Percentiles rank a stretch among this genome's conserved stretches.
phyloP scores from a whole-genome alignment of 1,140 invertebrate species.

The Thaumatotibia leucotreta region DNA sequence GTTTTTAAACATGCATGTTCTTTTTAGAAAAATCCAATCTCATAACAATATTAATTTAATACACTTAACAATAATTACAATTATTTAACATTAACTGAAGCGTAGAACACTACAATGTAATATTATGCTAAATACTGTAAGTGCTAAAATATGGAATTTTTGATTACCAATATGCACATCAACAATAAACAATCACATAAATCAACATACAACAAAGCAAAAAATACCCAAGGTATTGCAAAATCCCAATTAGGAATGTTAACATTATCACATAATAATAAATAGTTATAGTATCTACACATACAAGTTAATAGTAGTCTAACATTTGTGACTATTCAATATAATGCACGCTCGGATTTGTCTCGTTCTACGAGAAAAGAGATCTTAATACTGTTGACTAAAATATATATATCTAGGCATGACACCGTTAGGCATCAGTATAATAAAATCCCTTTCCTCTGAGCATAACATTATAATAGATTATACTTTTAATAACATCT shows the following conservation, averaged over 20 bases:
- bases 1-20: too few species aligned
- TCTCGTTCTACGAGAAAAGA: background rate
- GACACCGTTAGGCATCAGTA: background rate
- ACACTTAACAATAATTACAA: background rate
- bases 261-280: constrained; percentile 4
- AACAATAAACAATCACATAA: background rate
- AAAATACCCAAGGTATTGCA: background rate
- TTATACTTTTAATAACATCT: background rate
- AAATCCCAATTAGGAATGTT: constrained; percentile 1
- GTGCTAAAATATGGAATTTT: background rate
- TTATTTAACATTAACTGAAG: background rate
- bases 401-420: background rate
- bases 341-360: background rate
- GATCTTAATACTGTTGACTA: background rate
- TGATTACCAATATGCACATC: background rate
- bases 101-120: background rate
- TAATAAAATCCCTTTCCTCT: background rate
- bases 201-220: background rate
- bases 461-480: background rate
- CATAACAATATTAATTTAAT: background rate
- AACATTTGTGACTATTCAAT: background rate
- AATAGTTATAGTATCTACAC: background rate
- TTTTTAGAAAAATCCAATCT: background rate
- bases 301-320: background rate
- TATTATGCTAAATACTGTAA: background rate